Conservation (phyloP, 30 jellyfish, hydroid and myxozoan genomes). For the Chrysaora quinquecirrha region DNA sequence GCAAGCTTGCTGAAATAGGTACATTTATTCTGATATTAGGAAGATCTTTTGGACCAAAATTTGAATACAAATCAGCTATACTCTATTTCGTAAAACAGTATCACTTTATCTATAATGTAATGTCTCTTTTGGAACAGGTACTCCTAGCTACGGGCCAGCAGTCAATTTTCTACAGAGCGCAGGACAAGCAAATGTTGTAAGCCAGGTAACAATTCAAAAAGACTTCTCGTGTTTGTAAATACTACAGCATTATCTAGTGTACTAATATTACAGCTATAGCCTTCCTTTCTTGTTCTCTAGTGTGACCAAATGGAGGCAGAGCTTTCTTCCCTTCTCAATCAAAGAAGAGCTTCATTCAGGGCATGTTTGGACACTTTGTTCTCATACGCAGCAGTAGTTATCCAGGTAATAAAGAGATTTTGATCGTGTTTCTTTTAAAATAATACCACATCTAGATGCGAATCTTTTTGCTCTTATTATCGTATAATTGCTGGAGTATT, state of each 20-base stretch:
- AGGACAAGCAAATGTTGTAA: conserved; percentile 88
- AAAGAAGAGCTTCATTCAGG: conserved; percentile 78
- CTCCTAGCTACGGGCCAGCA: conserved; percentile 89
- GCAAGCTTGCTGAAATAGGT: conserved; percentile 91
- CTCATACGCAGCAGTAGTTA: conserved; percentile 78
- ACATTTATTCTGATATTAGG: not conserved
- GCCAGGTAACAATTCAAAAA: conserved; percentile 49
- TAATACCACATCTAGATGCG: no score
- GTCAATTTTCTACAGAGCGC: conserved; percentile 84
- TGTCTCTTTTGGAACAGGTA: conserved; percentile 23
- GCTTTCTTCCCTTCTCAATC: conserved; percentile 66
- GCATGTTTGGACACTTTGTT: conserved; percentile 79
- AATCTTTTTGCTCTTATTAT: no score
- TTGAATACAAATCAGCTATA: no score
- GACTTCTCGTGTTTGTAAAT: not conserved
- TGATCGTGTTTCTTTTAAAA: no score
- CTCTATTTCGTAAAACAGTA: no score
- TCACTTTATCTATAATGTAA: no score
- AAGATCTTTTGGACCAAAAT: not conserved
- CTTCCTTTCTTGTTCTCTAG: conserved; percentile 7
- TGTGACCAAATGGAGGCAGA: conserved; percentile 92
- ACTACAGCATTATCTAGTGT: no score
- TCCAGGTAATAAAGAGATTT: no score
- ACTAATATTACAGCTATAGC: no score
- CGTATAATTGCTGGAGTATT: no score